phyloP scores from a whole-genome alignment of 2,113 vertebrate genomes.

The Polypterus senegalus region DNA sequence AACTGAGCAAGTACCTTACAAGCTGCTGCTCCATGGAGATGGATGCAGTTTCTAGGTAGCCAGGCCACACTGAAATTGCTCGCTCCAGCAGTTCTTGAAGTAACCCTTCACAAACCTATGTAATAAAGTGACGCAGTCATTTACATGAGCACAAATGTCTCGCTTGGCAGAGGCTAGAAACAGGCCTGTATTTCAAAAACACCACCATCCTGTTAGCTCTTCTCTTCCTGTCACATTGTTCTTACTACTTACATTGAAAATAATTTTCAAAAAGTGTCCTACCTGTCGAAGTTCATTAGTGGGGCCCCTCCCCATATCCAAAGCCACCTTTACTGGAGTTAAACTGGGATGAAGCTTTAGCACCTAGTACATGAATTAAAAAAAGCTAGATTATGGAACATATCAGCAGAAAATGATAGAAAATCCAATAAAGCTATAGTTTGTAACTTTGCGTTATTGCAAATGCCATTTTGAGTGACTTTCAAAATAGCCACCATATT shows the following conservation, averaged over 20 bases:
- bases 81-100: constrained; percentile 66
- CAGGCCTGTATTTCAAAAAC: too few relatives aligned
- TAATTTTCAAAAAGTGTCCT: not conserved
- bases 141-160: too few relatives aligned
- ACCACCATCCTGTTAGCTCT: too few relatives aligned
- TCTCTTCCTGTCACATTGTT: too few relatives aligned
- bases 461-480: not conserved
- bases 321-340: constrained; percentile 77
- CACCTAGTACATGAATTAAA: constrained; percentile 46
- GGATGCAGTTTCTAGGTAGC: constrained; percentile 66
- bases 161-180: too few relatives aligned
- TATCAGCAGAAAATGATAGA: too few relatives aligned
- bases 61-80: constrained; percentile 78
- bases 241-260: too few relatives aligned
- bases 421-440: too few relatives aligned
- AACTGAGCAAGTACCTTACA: constrained; percentile 49
- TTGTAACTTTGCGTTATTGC: not conserved
- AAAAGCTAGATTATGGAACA: too few relatives aligned
- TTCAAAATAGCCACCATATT: not conserved
- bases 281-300: constrained; percentile 76
- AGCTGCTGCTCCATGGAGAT: constrained; percentile 68
- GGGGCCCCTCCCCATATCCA: constrained; percentile 71
- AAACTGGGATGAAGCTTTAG: constrained; percentile 84
- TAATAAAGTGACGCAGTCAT: not conserved
- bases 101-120: constrained; percentile 78